Conservation (phyloP, 2,113 vertebrate genomes). For the Nanorana parkeri region DNA sequence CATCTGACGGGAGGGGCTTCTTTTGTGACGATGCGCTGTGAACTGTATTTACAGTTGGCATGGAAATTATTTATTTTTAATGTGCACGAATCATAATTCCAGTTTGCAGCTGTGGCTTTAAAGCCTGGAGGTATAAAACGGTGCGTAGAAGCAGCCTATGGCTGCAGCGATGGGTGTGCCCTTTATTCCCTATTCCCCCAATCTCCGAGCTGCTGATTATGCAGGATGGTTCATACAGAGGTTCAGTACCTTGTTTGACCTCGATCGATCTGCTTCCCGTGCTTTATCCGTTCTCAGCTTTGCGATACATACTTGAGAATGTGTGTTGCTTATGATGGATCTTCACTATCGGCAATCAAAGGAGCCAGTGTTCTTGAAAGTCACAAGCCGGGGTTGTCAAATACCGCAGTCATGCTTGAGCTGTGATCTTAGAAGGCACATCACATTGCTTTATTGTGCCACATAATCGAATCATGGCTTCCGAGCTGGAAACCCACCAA, state of each 20-base stretch:
- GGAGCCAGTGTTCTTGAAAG: neutral
- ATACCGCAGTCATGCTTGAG: neutral
- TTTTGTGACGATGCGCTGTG: no score
- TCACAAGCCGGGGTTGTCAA: neutral
- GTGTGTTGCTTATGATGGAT: neutral
- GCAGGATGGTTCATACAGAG: conserved; percentile 1
- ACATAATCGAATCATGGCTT: neutral
- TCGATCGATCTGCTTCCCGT: neutral
- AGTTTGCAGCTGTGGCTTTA: no score
- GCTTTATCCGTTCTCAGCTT: no score
- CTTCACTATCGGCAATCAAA: neutral
- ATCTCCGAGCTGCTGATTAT: neutral
- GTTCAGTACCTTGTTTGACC: conserved; percentile 27
- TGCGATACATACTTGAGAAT: neutral
- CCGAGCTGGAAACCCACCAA: no score
- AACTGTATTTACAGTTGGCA: no score
- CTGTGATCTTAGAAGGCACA: neutral
- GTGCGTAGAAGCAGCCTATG: no score
- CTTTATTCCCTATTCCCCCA: neutral
- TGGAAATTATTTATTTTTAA: no score
- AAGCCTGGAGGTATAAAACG: no score
- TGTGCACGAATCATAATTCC: no score
- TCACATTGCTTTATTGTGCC: neutral
- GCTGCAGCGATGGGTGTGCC: neutral
- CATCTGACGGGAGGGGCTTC: neutral